These are phyloP conservation scores for Cynodonichthys magdalenae DNA, from an alignment of 2,797 vertebrate species.

Conservation along the genomic window DNA sequence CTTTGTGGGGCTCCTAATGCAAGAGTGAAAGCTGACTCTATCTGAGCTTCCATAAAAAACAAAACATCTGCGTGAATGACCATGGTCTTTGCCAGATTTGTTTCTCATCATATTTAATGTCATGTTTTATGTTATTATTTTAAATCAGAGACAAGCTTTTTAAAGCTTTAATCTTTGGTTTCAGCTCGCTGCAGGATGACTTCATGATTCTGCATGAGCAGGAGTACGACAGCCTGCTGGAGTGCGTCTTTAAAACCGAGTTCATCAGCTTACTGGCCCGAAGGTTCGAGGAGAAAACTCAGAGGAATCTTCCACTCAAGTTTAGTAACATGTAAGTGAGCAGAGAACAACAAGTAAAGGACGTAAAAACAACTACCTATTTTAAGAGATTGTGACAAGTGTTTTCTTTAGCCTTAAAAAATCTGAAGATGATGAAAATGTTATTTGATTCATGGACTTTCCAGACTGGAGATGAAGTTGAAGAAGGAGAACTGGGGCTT, in stretches of 20 bases:
- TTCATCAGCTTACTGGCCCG: conserved; percentile 94
- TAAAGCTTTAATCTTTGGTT: conserved; percentile 12
- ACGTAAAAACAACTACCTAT: not conserved
- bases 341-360: not conserved
- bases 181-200: conserved; percentile 95
- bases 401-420: not conserved
- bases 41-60: conserved; percentile 25
- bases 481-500: conserved; percentile 98
- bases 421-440: not conserved
- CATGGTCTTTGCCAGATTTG: not conserved
- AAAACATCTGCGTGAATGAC: not conserved
- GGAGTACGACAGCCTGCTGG: conserved; percentile 96
- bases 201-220: conserved; percentile 95
- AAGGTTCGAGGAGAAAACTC: conserved; percentile 93
- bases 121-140: not conserved
- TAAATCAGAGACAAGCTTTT: not conserved
- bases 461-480: conserved; percentile 95
- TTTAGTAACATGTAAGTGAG: conserved; percentile 93
- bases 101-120: no score
- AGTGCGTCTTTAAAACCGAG: conserved; percentile 96
- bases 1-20: conserved; percentile 51
- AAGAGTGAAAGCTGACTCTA: conserved; percentile 57
- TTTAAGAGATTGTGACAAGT: not conserved
- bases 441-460: not conserved
- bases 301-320: conserved; percentile 94